Conservation (phyloP, 2,797 vertebrate genomes). For the Brachymystax lenok region DNA sequence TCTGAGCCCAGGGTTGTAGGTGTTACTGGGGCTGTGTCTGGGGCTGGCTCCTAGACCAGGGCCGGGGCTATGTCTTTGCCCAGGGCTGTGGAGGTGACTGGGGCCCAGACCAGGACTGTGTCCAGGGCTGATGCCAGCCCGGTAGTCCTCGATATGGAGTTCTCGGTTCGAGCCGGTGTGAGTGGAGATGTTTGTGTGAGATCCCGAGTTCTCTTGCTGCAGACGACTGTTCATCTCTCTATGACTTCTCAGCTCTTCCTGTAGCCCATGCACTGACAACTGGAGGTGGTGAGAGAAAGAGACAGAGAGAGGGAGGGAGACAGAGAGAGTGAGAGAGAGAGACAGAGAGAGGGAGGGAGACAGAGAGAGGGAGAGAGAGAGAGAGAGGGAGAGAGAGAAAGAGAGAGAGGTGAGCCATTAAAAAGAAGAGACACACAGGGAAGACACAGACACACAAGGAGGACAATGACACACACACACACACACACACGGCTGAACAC, state of each 20-base stretch:
- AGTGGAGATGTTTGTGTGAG: constrained; percentile 19
- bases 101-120: constrained; percentile 58
- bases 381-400: not conserved
- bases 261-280: constrained; percentile 91
- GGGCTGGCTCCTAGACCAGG: constrained; percentile 3
- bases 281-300: constrained; percentile 82
- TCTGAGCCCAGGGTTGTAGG: constrained; percentile 9
- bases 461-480: not conserved
- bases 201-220: constrained; percentile 67
- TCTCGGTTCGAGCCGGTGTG: constrained; percentile 60
- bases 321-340: no score
- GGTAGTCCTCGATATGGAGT: constrained; percentile 46
- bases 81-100: constrained; percentile 23
- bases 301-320: no score
- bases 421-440: not conserved
- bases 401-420: not conserved
- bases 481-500: not conserved
- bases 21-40: constrained; percentile 12
- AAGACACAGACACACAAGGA: not conserved
- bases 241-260: constrained; percentile 91
- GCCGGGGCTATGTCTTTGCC: not conserved
- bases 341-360: no score
- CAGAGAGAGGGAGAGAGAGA: not conserved
- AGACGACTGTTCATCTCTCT: constrained; percentile 90
- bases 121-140: constrained; percentile 60